These are phyloP conservation scores for Phengaris arion DNA, from an alignment of 2,888 invertebrate genomes.

Conservation along the genomic window DNA sequence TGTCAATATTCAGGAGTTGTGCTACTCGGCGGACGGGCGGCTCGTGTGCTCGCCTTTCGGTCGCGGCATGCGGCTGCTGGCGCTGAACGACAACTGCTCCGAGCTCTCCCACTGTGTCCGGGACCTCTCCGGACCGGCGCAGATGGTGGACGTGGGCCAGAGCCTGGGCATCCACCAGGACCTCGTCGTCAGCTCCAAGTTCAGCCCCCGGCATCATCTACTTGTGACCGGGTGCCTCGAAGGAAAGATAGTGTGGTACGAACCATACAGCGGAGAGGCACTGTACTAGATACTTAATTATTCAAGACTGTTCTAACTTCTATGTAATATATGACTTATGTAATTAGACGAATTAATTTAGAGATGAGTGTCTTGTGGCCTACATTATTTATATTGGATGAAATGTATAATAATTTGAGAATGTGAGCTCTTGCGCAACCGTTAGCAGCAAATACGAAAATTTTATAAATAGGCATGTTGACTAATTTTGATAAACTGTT, in stretches of 20 bases:
- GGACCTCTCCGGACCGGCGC: slow-evolving; percentile 43
- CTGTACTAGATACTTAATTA: slow-evolving; percentile 53
- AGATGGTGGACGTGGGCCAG: slow-evolving; percentile 81
- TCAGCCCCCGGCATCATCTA: slow-evolving; percentile 91
- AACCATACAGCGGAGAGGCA: slow-evolving; percentile 80
- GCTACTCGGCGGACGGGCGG: slow-evolving; percentile 94
- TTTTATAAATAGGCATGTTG: too few relatives aligned
- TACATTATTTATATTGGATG: slow-evolving; percentile 25
- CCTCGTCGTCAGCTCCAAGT: slow-evolving; percentile 93
- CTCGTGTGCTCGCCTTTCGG: slow-evolving; percentile 94
- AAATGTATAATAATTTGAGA: slow-evolving; percentile 20
- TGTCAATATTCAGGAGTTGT: slow-evolving; percentile 81
- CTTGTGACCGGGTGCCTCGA: slow-evolving; percentile 94
- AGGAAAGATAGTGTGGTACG: slow-evolving; percentile 94
- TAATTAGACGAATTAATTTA: slow-evolving; percentile 2
- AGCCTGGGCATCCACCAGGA: slow-evolving; percentile 87
- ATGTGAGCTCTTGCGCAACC: neutral
- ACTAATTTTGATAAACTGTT: too few relatives aligned
- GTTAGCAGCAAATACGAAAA: too few relatives aligned
- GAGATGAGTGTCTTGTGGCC: neutral
- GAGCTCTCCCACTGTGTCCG: slow-evolving; percentile 85
- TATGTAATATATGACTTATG: slow-evolving; percentile 32
- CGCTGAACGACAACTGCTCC: slow-evolving; percentile 87
- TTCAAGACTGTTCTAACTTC: slow-evolving; percentile 36
- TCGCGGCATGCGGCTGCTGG: slow-evolving; percentile 90